A percentile compares a stretch with the other conserved stretches of the same genome.
Evolutionary conservation across 2,888 invertebrate genomes (phyloP).

Genomic region (Trachelus tabidus): DNA sequence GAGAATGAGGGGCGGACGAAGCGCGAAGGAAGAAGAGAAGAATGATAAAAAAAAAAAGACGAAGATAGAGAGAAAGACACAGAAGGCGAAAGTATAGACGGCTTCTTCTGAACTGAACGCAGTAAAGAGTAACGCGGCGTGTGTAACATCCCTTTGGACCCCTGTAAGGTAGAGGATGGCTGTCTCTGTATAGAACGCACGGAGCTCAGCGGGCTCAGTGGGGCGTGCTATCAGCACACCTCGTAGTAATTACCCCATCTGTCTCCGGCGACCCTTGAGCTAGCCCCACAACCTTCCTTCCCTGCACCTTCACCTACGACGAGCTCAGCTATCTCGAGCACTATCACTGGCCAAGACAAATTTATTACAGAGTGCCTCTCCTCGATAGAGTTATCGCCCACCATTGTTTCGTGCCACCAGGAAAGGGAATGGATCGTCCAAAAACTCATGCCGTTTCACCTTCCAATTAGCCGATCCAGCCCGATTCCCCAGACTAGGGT

Average conservation of each 20-base stretch:
- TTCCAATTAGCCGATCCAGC: neutral
- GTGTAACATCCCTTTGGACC: conserved; percentile 3
- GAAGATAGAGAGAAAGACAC: conserved; percentile 3
- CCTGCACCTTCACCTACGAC: conserved; percentile 29
- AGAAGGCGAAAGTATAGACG: neutral
- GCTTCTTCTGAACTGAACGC: neutral
- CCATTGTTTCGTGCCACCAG: neutral
- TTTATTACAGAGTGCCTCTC: conserved; percentile 43
- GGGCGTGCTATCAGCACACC: conserved; percentile 45
- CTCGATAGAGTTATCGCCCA: conserved; percentile 31
- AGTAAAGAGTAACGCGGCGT: neutral
- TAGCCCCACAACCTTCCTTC: conserved; percentile 29
- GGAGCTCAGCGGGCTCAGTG: conserved; percentile 34
- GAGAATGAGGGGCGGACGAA: conserved; percentile 3
- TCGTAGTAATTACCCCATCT: conserved; percentile 52
- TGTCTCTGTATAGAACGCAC: conserved; percentile 9
- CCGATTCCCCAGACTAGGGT: neutral
- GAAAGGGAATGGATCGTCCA: neutral
- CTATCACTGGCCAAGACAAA: conserved; percentile 49
- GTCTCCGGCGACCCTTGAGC: conserved; percentile 47
- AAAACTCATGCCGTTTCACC: neutral
- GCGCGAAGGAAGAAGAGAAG: conserved; percentile 2
- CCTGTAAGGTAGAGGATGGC: conserved; percentile 16
- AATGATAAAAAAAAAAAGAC: conserved; percentile 12
- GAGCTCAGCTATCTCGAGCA: conserved; percentile 37